Evolutionary conservation across 2,888 invertebrate genomes (phyloP).

Genomic region (Busseola fusca): DNA sequence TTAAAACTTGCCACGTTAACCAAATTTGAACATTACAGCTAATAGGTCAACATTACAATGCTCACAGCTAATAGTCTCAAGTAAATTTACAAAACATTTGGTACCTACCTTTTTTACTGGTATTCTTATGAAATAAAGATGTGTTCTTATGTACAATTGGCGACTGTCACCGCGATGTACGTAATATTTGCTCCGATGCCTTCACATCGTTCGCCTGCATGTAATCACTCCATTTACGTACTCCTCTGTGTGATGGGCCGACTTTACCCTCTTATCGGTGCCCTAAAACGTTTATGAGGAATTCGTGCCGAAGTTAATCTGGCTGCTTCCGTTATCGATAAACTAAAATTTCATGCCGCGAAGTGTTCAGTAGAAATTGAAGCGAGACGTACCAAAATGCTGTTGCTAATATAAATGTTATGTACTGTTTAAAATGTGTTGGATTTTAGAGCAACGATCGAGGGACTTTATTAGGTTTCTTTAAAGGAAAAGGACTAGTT

Average conservation of each 20-base stretch:
- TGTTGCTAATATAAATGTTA: constrained; percentile 40
- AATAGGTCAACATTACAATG: neutral
- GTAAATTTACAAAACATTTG: neutral
- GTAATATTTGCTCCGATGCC: constrained; percentile 13
- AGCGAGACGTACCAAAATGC: constrained; percentile 52
- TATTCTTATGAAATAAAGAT: neutral
- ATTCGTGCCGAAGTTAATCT: constrained; percentile 85
- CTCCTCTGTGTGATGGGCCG: constrained; percentile 36
- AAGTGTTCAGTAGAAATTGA: constrained; percentile 66
- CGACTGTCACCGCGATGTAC: neutral
- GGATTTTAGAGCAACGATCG: neutral
- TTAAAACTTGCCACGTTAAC: neutral
- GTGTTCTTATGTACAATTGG: neutral
- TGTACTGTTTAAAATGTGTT: constrained; percentile 29
- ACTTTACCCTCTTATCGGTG: constrained; percentile 74
- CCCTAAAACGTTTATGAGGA: constrained; percentile 83
- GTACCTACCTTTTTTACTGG: neutral
- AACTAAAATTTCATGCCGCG: constrained; percentile 77
- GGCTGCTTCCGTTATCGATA: constrained; percentile 83
- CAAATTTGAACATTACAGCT: neutral
- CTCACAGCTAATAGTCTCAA: neutral
- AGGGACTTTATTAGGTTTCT: neutral
- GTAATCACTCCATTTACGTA: constrained; percentile 44
- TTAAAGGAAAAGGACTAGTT: too few relatives aligned
- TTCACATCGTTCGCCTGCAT: constrained; percentile 27